Evolutionary conservation across 2,113 vertebrate species (phyloP), one percentile per base, ranked within the genome.

Genomic region (Toxostoma redivivum): DNA sequence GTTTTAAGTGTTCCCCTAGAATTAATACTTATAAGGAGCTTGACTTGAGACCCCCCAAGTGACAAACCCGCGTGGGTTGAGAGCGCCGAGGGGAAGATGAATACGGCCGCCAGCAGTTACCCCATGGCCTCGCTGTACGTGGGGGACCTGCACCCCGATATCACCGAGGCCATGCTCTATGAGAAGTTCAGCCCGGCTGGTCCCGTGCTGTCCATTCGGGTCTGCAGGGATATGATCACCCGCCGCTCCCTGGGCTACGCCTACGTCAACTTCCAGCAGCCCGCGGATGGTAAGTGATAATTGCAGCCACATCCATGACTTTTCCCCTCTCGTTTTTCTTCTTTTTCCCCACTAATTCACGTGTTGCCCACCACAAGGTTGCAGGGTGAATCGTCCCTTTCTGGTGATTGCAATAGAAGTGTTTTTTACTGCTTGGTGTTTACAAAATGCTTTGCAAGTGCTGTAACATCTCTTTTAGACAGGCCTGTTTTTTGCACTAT

Each of bases 121-220:
- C 99, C 99, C 44, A 99, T 99, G 99, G 99, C 99, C 58, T 99
- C 99, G 93, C 98, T 99, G 21, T 99, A 99, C 81, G 99, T 99
- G 96, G 99, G 99, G 71, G 99, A 99, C 97, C 98, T 99, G 98
- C 99, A 99, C 98, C 98, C 99, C 60, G 99, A 99, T 71, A 99
- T 99, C 97, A 99, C 99, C 45, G 99, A 99, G 98, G 99, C 99
- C 81, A 99, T 99, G 99, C 98, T 99, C 83, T 99, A 99, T 0
- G 99, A 99, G 98, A 99, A 99, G 98, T 99, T 99, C 98, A 99
- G 99, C 97, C 99, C 99, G 0, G 99, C 99, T 6, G 99, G 99
- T 61, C 99, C 99, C n/a, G 99, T 99, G 50, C 98, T 99, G 66
- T 99, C 99, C 93, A 99, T 99, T 96, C 99, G 99, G 85, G 99